A percentile compares a stretch with the other conserved stretches of the same genome.
phyloP scores from a whole-genome alignment of 2,888 invertebrate species.

The Drosophila peninsularis region DNA sequence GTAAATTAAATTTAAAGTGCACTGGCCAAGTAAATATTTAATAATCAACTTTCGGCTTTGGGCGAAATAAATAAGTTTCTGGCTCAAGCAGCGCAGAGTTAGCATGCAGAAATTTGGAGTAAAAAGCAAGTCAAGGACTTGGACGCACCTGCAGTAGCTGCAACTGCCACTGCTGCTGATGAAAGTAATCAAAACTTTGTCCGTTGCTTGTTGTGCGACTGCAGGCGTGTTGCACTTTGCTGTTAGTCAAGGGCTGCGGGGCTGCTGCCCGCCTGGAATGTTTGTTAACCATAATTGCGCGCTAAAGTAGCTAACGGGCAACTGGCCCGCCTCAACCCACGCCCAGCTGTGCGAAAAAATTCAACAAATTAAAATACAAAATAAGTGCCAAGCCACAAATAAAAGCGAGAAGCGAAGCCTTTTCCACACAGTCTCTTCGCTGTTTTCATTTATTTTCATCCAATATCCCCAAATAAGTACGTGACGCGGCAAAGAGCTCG shows the following conservation, averaged over 20 bases:
- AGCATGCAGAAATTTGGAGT: conserved; percentile 33
- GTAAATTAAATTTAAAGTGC: conserved; percentile 69
- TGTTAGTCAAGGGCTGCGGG: not conserved
- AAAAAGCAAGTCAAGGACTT: conserved; percentile 41
- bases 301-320: conserved; percentile 61
- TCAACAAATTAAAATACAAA: conserved; percentile 47
- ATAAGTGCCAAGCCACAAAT: conserved; percentile 23
- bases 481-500: conserved; percentile 1
- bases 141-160: conserved; percentile 10
- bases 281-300: conserved; percentile 75
- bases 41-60: conserved; percentile 65
- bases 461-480: conserved; percentile 17
- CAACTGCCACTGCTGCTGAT: conserved; percentile 11
- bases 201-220: conserved; percentile 67
- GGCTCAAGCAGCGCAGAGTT: conserved; percentile 16
- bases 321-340: not conserved
- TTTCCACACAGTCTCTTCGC: conserved; percentile 22
- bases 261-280: conserved; percentile 25
- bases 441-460: conserved; percentile 52
- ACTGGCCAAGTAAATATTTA: conserved; percentile 66
- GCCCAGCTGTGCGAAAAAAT: conserved; percentile 21
- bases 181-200: conserved; percentile 75
- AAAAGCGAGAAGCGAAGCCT: conserved; percentile 22
- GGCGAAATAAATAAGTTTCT: conserved; percentile 42
- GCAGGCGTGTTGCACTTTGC: conserved; percentile 46